Evolutionary conservation across 2,888 invertebrate species (phyloP).

Genomic region (Thalpophila matura): DNA sequence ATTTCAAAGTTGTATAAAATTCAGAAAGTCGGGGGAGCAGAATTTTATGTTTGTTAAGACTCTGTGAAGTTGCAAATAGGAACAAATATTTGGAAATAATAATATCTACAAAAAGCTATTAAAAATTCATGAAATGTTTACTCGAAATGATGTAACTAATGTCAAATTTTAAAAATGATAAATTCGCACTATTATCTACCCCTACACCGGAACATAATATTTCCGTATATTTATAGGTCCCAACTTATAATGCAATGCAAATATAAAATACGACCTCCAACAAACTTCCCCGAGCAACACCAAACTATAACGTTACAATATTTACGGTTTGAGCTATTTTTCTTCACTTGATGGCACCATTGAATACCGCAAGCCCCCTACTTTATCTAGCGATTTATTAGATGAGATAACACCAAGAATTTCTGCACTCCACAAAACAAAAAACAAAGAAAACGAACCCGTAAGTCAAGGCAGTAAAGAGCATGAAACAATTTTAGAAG

Average conservation of each 20-base stretch:
- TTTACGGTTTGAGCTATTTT: conserved; percentile 74
- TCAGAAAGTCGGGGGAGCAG: background rate
- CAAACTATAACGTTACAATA: conserved; percentile 70
- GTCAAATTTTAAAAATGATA: background rate
- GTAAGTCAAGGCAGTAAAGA: conserved; percentile 27
- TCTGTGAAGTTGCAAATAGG: background rate
- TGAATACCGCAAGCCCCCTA: conserved; percentile 69
- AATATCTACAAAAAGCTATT: no score
- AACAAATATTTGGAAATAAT: background rate
- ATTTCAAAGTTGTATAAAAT: conserved; percentile 13
- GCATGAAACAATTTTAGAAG: background rate
- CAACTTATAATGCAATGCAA: conserved; percentile 42
- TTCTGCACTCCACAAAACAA: background rate
- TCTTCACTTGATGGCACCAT: conserved; percentile 72
- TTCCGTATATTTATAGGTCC: conserved; percentile 39
- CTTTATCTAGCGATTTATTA: conserved; percentile 75
- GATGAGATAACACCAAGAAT: conserved; percentile 57
- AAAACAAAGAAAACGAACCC: conserved; percentile 17
- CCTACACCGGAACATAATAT: conserved; percentile 20
- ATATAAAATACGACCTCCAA: conserved; percentile 40
- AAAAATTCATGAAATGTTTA: background rate
- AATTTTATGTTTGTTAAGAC: background rate
- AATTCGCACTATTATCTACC: conserved; percentile 10
- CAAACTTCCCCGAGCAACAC: conserved; percentile 41
- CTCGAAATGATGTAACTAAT: background rate